Evolutionary conservation across 2,797 vertebrate species (phyloP).

Genomic region (Natrix natrix): DNA sequence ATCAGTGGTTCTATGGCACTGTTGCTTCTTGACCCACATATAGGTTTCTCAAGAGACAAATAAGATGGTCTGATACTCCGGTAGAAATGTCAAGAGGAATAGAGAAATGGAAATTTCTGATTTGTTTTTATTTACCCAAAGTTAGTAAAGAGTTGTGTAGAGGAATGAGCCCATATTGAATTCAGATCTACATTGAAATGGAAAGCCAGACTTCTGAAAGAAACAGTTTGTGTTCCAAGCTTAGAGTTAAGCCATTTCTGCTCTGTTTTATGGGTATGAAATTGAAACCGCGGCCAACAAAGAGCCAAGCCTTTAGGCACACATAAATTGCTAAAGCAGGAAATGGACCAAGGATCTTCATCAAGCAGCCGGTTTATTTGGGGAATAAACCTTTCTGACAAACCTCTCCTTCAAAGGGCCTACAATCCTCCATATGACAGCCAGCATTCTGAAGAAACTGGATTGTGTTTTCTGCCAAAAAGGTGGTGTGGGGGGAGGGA

Average conservation of each 20-base stretch:
- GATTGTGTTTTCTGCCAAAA: background rate
- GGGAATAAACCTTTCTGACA: slow-evolving; percentile 3
- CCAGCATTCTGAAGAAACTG: accelerated
- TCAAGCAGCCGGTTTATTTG: slow-evolving; percentile 1
- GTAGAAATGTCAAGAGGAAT: background rate
- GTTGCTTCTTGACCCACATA: no score
- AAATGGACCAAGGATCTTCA: slow-evolving; percentile 29
- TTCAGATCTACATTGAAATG: background rate
- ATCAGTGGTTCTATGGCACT: no score
- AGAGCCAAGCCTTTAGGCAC: background rate
- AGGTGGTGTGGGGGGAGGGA: background rate
- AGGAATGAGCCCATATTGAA: background rate
- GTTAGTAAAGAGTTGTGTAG: background rate
- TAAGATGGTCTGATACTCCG: no score
- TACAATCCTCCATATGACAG: background rate
- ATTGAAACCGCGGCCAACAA: background rate
- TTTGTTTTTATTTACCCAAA: background rate
- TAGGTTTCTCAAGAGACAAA: no score
- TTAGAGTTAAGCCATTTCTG: background rate
- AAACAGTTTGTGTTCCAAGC: background rate
- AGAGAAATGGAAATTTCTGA: background rate
- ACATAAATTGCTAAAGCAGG: slow-evolving; percentile 20
- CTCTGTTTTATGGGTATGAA: background rate
- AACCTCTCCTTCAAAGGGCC: slow-evolving; percentile 35
- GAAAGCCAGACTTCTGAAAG: background rate